phyloP scores from a whole-genome alignment of 2,113 vertebrate genomes.

The Muntiacus muntjak region DNA sequence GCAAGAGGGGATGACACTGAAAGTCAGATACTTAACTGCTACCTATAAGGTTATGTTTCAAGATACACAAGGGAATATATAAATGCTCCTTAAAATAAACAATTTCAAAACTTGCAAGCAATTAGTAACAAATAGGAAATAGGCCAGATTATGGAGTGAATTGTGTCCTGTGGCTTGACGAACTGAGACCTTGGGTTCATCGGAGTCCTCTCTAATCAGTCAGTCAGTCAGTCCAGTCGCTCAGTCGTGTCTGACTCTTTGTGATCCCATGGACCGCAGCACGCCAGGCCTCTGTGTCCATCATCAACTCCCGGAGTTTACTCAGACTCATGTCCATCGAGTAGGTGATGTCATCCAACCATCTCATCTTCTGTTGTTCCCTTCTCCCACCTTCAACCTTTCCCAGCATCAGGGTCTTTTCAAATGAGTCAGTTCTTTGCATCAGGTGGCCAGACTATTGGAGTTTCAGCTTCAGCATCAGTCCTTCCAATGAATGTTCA shows the following conservation, averaged over 20 bases:
- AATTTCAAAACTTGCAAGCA: background rate
- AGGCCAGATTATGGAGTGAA: background rate
- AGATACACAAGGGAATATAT: background rate
- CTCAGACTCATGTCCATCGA: background rate
- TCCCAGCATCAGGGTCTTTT: background rate
- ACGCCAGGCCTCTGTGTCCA: background rate
- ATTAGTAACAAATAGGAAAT: background rate
- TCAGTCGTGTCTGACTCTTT: background rate
- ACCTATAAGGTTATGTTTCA: background rate
- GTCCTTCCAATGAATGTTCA: background rate
- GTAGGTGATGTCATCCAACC: background rate
- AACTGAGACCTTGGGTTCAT: background rate
- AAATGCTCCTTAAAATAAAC: background rate
- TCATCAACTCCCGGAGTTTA: background rate
- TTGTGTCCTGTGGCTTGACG: background rate
- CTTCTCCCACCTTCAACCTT: background rate
- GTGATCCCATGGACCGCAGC: fast-evolving
- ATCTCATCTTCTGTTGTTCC: background rate
- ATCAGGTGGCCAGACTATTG: background rate
- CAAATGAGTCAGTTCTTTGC: background rate
- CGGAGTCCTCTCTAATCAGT: background rate
- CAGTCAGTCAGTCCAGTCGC: background rate
- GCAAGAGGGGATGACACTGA: background rate
- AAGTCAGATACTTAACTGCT: background rate
- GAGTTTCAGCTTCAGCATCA: background rate